Conservation (phyloP, 2,888 invertebrate genomes). For the Tanytarsus gracilentus region DNA sequence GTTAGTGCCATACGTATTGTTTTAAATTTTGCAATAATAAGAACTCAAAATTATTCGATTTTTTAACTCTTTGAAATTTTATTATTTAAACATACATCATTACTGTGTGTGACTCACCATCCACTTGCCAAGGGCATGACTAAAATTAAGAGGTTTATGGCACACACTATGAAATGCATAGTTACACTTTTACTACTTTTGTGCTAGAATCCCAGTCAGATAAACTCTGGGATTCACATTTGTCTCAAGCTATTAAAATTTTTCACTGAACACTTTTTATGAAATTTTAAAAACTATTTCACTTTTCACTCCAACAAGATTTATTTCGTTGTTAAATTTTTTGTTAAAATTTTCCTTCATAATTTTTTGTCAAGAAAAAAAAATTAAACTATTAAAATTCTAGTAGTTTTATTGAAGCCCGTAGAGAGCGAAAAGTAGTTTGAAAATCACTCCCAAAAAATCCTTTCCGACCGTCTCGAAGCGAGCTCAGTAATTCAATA, state of each 20-base stretch:
- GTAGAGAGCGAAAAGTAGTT: too few species aligned
- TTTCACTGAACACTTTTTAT: too few species aligned
- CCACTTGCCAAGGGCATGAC: slow-evolving; percentile 28
- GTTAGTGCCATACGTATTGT: not conserved
- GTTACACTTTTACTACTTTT: slow-evolving; percentile 13
- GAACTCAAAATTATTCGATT: not conserved
- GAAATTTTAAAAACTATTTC: not conserved
- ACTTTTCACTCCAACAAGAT: not conserved
- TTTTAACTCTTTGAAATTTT: not conserved
- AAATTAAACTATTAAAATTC: too few species aligned
- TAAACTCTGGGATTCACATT: slow-evolving; percentile 20
- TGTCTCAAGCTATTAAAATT: not conserved
- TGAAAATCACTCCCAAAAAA: too few species aligned
- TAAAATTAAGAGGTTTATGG: slow-evolving; percentile 19
- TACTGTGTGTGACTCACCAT: slow-evolving; percentile 17
- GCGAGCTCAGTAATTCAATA: slow-evolving; percentile 27
- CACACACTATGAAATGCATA: slow-evolving; percentile 27
- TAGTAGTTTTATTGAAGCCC: too few species aligned
- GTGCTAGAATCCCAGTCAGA: not conserved
- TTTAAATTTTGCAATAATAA: not conserved
- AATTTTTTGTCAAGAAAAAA: too few species aligned
- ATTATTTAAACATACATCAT: not conserved
- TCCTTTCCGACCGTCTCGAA: slow-evolving; percentile 24
- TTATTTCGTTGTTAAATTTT: too few species aligned
- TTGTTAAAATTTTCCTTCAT: too few species aligned